These are phyloP conservation scores for Gobionotothen gibberifrons DNA, from an alignment of 2,797 vertebrate species.

Conservation along the genomic window DNA sequence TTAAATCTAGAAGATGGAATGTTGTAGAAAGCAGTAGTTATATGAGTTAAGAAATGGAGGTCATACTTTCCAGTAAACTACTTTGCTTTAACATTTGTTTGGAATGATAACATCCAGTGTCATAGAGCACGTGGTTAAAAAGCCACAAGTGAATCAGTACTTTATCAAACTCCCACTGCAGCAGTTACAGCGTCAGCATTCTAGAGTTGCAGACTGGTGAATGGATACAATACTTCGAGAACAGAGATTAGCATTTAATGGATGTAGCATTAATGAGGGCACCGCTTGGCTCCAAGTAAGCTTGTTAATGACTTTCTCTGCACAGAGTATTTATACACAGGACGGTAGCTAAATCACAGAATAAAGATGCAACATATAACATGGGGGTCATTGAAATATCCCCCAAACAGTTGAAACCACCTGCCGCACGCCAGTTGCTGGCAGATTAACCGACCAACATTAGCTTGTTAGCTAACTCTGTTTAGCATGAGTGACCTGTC, in stretches of 20 bases:
- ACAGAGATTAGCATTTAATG: neutral
- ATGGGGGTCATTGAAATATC: no score
- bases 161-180: conserved; percentile 4
- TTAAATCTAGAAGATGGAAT: no score
- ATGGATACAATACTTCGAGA: neutral
- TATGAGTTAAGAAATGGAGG: neutral
- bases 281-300: conserved; percentile 4
- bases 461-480: conserved; percentile 6
- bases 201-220: neutral
- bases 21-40: no score
- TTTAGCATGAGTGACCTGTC: neutral
- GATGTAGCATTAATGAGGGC: conserved; percentile 4
- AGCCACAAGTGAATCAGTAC: neutral
- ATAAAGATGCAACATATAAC: neutral
- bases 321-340: neutral
- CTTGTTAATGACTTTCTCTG: conserved; percentile 19
- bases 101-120: neutral
- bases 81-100: neutral
- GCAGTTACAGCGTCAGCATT: neutral
- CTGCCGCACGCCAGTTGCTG: neutral
- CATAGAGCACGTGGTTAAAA: neutral
- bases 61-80: neutral
- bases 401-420: neutral
- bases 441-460: neutral
- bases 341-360: neutral